Evolutionary conservation across 2,797 vertebrate species (phyloP).

Genomic region (Crypturellus tataupa): DNA sequence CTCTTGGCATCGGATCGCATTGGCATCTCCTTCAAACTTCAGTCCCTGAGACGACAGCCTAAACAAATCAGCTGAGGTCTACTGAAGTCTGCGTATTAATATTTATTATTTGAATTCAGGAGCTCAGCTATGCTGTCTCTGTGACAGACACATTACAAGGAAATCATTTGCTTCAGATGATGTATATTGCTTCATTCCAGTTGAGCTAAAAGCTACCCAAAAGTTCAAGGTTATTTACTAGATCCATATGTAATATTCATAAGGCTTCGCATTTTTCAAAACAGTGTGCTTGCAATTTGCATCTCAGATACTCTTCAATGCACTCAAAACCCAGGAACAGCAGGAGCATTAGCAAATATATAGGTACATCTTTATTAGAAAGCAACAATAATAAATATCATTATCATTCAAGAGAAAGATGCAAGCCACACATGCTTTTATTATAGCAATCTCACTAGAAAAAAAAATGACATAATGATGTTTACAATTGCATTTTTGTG

Average conservation of each 20-base stretch:
- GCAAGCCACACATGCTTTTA: neutral
- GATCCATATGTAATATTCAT: neutral
- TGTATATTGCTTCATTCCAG: neutral
- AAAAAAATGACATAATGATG: neutral
- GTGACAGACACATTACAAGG: neutral
- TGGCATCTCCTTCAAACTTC: neutral
- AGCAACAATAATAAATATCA: neutral
- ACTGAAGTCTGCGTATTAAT: neutral
- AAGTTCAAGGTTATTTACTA: constrained; percentile 4
- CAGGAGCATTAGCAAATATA: neutral
- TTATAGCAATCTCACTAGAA: neutral
- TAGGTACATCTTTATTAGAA: neutral
- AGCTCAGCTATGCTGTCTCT: neutral
- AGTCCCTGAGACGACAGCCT: neutral
- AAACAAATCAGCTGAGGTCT: neutral
- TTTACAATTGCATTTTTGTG: neutral
- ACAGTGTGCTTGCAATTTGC: neutral
- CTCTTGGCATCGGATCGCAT: neutral
- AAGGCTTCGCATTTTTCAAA: constrained; percentile 5
- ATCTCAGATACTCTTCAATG: neutral
- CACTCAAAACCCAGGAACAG: neutral
- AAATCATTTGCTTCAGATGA: neutral
- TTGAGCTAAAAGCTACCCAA: neutral
- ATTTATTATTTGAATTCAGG: neutral
- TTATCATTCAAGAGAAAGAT: neutral